Conservation (phyloP, 2,888 invertebrate species). For the Pachydiplax longipennis region DNA sequence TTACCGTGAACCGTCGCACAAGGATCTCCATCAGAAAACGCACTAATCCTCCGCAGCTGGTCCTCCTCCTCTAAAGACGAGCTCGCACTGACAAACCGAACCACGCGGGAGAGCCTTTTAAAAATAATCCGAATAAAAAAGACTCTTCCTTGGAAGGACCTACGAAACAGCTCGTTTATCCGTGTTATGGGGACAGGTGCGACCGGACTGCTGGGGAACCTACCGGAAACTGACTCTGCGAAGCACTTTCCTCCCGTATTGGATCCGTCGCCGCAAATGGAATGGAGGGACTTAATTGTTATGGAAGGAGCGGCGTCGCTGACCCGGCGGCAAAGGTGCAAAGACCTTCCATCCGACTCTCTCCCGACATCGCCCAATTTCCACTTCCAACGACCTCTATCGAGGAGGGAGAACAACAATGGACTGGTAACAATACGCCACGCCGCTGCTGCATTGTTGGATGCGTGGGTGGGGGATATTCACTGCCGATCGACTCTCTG, state of each 20-base stretch:
- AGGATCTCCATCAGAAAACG: too few species aligned
- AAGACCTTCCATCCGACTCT: neutral
- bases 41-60: too few species aligned
- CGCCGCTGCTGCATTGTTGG: neutral
- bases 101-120: too few species aligned
- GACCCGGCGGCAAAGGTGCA: neutral
- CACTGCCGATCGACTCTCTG: neutral
- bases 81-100: too few species aligned
- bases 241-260: neutral
- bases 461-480: neutral
- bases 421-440: neutral
- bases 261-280: neutral
- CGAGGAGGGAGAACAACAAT: neutral
- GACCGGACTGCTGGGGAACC: neutral
- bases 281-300: neutral
- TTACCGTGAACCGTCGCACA: too few species aligned
- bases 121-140: too few species aligned
- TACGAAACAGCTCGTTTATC: neutral
- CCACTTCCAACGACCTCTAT: neutral
- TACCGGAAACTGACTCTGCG: neutral
- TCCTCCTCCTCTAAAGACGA: neutral
- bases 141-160: too few species aligned
- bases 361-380: neutral
- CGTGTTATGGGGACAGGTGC: neutral
- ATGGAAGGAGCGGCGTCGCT: neutral